Base-by-base conservation (phyloP, 2,888 invertebrate genomes). In the Tolmerus cingulatus region DNA sequence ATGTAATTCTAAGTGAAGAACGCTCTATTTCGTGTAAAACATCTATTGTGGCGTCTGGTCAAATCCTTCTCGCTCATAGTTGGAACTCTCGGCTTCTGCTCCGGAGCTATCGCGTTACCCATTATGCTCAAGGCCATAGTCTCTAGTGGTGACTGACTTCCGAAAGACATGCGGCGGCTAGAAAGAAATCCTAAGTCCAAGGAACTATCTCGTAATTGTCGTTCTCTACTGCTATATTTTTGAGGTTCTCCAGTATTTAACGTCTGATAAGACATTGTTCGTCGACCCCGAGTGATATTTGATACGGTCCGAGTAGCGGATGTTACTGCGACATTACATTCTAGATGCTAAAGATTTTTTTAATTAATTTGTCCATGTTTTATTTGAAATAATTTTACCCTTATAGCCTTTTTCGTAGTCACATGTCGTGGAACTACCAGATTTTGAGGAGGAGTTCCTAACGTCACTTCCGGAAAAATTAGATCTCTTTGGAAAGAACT, bases 61-160 rank as follows among this genome's bases (percentile, higher is more conserved):
- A 94, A 92, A 91, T 94, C 94, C 81, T 94, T 92, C 92, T 94
- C 94, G 90, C 94, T 94, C 94, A 94, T 94, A 88, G 94, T 94
- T 89, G 93, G 94, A 90, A 93, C 94, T 89, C 94, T 92, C 86
- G 94, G 94, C 91, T 94, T 94, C 89, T 93, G 91, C 91, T 94
- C 94, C 2, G 94, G 94, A 87, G 94, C 93, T 90, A 94, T 94
- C 89, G 94, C 94, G 90, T 93, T 93, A 78, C 94, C 94, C 90
- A 93, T 92, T 89, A 94, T 93, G 66, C 94, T 93, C 90, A 94
- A 43, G 66, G 84, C 77, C 40, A 82, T 86, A n/a, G 77, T 51
- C 77, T 86, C 86, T 77, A 86, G 30, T 51, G 86, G 76, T 82
- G 82, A 82, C n/a, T 82, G 82, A 23, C 77, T 77, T 37, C 55